Evolutionary conservation across 2,888 invertebrate genomes (phyloP).

Genomic region (Orthonychiurus folsomi): DNA sequence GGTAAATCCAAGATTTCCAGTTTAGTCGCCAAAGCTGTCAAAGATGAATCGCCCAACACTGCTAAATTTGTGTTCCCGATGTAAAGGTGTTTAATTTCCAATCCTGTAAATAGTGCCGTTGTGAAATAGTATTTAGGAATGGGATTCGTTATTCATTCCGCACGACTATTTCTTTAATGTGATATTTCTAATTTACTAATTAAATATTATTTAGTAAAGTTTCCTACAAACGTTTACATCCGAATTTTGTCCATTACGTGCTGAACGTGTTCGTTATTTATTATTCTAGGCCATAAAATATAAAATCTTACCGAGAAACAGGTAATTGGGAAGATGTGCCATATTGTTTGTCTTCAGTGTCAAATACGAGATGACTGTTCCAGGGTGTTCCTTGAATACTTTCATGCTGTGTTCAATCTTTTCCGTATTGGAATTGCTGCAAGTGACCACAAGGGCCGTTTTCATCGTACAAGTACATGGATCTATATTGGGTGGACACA

Average conservation of each 20-base stretch:
- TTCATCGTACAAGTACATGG: conserved; percentile 78
- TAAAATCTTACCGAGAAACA: conserved; percentile 61
- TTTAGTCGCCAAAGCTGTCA: conserved; percentile 67
- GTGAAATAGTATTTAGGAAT: too few relatives aligned
- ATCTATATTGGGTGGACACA: conserved; percentile 50
- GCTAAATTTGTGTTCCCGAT: conserved; percentile 80
- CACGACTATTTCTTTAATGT: too few relatives aligned
- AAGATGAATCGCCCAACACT: conserved; percentile 74
- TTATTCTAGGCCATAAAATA: too few relatives aligned
- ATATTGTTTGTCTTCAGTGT: conserved; percentile 77
- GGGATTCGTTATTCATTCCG: too few relatives aligned
- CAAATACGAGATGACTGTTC: conserved; percentile 74
- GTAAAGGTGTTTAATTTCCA: conserved; percentile 78
- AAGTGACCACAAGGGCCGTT: conserved; percentile 78
- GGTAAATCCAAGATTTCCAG: conserved; percentile 81
- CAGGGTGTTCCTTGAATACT: conserved; percentile 54
- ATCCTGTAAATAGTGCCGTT: conserved; percentile 47
- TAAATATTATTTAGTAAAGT: not conserved
- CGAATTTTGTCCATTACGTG: not conserved
- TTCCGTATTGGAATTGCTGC: conserved; percentile 72
- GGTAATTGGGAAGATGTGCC: conserved; percentile 63
- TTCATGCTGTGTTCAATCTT: conserved; percentile 73
- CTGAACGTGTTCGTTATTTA: too few relatives aligned
- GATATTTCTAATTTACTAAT: not conserved
- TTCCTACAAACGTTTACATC: not conserved